Base-by-base conservation (phyloP, 2,113 vertebrate species). In the Galeopterus variegatus region DNA sequence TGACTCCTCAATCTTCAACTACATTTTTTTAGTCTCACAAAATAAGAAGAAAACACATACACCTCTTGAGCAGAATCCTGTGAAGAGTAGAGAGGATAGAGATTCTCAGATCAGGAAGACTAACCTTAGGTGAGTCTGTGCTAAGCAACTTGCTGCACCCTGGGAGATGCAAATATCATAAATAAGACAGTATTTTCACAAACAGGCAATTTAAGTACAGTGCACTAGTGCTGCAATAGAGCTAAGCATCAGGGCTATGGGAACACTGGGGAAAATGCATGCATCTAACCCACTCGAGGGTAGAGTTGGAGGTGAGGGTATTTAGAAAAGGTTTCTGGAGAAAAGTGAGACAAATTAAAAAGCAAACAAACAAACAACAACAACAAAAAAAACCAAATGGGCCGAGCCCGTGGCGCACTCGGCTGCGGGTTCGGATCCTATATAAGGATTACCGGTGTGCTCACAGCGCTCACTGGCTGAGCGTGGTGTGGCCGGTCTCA, bases 1-100 rank as follows among this genome's bases (percentile, higher is more conserved):
- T 58, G 41, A 94, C 19, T 26, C 10, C 19, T 80, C 87, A 84
- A 79, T 90, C 67, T 92, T 87, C 26, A 84, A 72, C 9, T 80
- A 45, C 13, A 23, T 65, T 82, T n/a, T 89, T 77, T 87, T 48
- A 48, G 54, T 58, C 60, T 92, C 24, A 83, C 77, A 76, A 83
- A 86, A 67, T 31, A 91, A 52, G 28, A 75, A 62, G 31, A 72
- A 90, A 84, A 58, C 21, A 73, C 79, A 93, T 23, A 0, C 33
- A 88, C 11, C 33, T 64, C 54, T 88, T 41, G 3, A 84, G 31
- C 6, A 88, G 56, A 88, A 77, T 8, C 10, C 8, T 41, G 28
- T 17, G 15, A 80, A 13, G n/a, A 50, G 17, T 54, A 48, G 41
- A 41, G 41, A 41, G 41, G 4, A 4, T 33, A 3, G 8, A 48